Base-by-base conservation (phyloP, 2,888 invertebrate species). In the Erebia palarica region DNA sequence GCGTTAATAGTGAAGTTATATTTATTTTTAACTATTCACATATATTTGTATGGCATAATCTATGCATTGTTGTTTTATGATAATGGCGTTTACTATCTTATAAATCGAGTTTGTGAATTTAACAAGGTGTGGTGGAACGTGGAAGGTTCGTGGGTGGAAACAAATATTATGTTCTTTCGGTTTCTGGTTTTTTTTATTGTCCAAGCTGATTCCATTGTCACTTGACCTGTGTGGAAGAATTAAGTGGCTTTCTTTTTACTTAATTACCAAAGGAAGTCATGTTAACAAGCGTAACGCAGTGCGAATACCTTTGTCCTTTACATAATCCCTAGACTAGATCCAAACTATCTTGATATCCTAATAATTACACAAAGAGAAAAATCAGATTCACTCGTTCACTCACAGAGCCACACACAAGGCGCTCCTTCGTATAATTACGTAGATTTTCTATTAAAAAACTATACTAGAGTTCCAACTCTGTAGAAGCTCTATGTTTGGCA, bases 101-200 rank as follows among this genome's bases (percentile, higher is more conserved):
- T 65, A 68, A 53, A 65, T 64, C 44, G 11, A 53, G 64, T 68
- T 53, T 42, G 60, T 70, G 18, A 63, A 58, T 64, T 71, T 69
- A 51, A 58, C 47, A 53, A 68, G 71, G 68, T 60, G 68, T 60
- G 68, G 71, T 64, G 57, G 44, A 51, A 59, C 14, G 71, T 65
- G 49, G 44, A 51, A 59, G 27, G 68, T 65, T 53, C 60, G 71
- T 71, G 65, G 71, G 71, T 36, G 64, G 42, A 71, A 68, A 65
- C 55, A 68, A 65, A 71, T 64, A 64, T 21, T 61, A 61, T 49
- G 57, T 64, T 64, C 51, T 55, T 64, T 61, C 58, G 64, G 51
- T 65, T 71, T 71, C 71, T 68, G 64, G 68, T 60, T 68, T 71
- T 27, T 36, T 68, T 68, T 63, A 63, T 49, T 63, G 63, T 49